phyloP scores from a whole-genome alignment of 2,797 vertebrate species.

The Potorous gilbertii region DNA sequence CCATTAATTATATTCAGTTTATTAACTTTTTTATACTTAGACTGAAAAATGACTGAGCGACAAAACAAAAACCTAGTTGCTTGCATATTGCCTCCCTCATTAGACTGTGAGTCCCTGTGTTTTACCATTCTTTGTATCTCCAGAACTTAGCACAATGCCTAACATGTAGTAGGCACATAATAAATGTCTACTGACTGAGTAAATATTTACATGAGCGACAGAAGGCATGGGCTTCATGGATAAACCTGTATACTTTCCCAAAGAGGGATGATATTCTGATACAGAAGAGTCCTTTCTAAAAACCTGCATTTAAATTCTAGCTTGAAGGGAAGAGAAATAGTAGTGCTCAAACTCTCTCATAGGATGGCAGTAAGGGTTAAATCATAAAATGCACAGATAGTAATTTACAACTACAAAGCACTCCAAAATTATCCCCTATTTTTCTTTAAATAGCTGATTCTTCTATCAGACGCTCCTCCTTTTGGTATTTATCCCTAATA shows the following conservation, averaged over 20 bases:
- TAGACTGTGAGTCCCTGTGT: neutral
- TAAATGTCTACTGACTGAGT: neutral
- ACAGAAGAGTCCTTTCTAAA: neutral
- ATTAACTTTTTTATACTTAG: neutral
- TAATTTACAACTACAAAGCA: neutral
- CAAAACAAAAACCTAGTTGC: neutral
- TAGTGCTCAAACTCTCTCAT: neutral
- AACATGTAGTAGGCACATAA: neutral
- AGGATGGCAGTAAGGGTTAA: neutral
- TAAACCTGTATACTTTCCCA: neutral
- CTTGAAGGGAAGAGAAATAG: neutral
- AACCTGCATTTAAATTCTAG: neutral
- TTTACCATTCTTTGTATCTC: neutral
- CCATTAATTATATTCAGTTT: neutral
- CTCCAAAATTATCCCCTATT: neutral
- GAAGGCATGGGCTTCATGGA: neutral
- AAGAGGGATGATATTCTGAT: neutral
- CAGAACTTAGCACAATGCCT: neutral
- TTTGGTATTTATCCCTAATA: neutral
- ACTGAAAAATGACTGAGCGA: neutral
- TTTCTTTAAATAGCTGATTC: neutral
- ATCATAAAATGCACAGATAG: neutral
- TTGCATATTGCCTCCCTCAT: neutral
- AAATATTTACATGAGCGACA: neutral
- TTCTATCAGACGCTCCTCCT: neutral